These are phyloP conservation scores for Alloscopus bannaensis DNA, from an alignment of 2,888 invertebrate genomes.

Conservation along the genomic window DNA sequence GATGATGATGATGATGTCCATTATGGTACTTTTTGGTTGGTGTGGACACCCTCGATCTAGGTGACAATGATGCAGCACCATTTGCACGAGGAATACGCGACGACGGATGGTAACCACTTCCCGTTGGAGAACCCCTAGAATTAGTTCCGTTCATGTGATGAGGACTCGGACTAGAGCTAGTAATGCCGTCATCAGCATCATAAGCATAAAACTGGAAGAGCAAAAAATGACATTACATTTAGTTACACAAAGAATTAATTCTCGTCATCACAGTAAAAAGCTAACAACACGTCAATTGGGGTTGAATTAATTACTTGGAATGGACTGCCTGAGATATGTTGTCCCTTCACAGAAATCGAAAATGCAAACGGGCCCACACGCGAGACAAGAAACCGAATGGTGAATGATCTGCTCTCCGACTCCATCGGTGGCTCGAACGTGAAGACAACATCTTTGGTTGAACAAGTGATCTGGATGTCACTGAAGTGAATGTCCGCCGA, in stretches of 20 bases:
- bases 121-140: slow-evolving; percentile 68
- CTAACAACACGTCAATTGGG: background rate
- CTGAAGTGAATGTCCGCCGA: slow-evolving; percentile 69
- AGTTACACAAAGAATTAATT: background rate
- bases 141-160: slow-evolving; percentile 62
- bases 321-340: slow-evolving; percentile 72
- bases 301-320: slow-evolving; percentile 66
- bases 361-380: slow-evolving; percentile 71
- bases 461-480: slow-evolving; percentile 70
- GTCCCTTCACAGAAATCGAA: slow-evolving; percentile 70
- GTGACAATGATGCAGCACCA: slow-evolving; percentile 70
- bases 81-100: slow-evolving; percentile 72
- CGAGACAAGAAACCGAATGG: slow-evolving; percentile 72
- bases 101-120: slow-evolving; percentile 59
- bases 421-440: slow-evolving; percentile 71
- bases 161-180: slow-evolving; percentile 70
- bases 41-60: slow-evolving; percentile 71
- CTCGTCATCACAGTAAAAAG: background rate
- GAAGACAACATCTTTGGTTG: slow-evolving; percentile 72
- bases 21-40: slow-evolving; percentile 71
- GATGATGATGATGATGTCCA: slow-evolving; percentile 48
- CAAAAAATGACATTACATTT: background rate
- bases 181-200: slow-evolving; percentile 69
- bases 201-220: slow-evolving; percentile 71
- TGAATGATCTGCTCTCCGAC: slow-evolving; percentile 69